A percentile compares a stretch with the other conserved stretches of the same genome.
Conservation (phyloP, 2,888 invertebrate genomes). For the Lasioglossum vierecki region DNA sequence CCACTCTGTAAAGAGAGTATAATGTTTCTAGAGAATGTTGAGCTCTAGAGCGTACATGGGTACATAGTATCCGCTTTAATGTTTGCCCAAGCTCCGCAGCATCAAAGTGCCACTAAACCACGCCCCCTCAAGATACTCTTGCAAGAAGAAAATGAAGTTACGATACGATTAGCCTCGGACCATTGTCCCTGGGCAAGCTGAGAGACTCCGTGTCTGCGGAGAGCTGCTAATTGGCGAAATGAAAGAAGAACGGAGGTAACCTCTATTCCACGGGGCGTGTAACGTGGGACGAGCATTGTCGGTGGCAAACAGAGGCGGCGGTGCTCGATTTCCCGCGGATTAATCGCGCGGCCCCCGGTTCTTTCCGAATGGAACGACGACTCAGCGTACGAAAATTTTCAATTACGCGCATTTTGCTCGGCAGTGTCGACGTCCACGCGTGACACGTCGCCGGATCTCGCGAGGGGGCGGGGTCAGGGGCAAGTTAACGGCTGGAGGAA, state of each 20-base stretch:
- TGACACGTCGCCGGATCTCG: slow-evolving; percentile 36
- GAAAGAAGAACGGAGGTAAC: neutral
- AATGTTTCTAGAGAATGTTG: no score
- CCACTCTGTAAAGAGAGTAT: neutral
- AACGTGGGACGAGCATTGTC: neutral
- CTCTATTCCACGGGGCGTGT: neutral
- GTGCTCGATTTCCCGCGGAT: slow-evolving; percentile 6
- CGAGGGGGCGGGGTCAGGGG: slow-evolving; percentile 11
- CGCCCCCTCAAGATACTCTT: neutral
- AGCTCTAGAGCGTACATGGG: no score
- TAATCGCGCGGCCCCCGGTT: neutral
- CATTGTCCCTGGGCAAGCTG: neutral
- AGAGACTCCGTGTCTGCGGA: neutral
- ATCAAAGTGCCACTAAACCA: no score
- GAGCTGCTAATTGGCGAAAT: neutral
- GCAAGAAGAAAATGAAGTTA: neutral
- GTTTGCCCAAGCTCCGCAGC: no score
- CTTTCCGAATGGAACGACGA: neutral
- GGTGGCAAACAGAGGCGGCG: neutral
- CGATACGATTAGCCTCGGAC: neutral
- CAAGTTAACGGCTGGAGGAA: slow-evolving; percentile 10
- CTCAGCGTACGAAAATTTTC: slow-evolving; percentile 67
- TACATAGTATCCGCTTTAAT: no score
- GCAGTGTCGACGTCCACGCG: slow-evolving; percentile 31
- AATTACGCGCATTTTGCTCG: slow-evolving; percentile 70